These are phyloP conservation scores for Thripadectes ignobilis DNA, from an alignment of 2,797 vertebrate genomes.

Conservation along the genomic window DNA sequence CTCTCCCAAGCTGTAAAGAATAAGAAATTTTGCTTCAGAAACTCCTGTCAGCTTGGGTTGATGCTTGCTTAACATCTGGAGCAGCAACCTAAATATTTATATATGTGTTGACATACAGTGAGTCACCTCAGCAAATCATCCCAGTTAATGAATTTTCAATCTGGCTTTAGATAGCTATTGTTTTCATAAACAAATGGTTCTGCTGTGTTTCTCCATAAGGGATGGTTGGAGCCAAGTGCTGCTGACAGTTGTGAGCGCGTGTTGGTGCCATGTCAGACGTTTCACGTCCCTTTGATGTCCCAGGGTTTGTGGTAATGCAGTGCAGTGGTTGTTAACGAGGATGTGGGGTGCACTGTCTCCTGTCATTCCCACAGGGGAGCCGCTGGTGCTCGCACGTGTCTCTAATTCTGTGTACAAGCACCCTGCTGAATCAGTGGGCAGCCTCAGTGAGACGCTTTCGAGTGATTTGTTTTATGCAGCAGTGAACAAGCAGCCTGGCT, in stretches of 20 bases:
- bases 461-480: constrained; percentile 53
- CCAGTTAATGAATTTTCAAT: neutral
- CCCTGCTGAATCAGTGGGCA: constrained; percentile 59
- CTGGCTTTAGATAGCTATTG: neutral
- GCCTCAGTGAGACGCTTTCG: constrained; percentile 28
- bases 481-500: constrained; percentile 13
- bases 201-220: neutral
- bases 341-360: neutral
- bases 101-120: neutral
- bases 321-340: neutral
- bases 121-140: neutral
- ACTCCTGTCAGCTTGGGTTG: neutral
- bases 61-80: neutral
- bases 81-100: neutral
- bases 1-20: neutral
- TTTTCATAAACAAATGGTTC: constrained; percentile 19
- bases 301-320: neutral
- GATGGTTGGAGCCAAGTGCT: neutral
- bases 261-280: neutral
- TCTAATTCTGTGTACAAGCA: neutral
- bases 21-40: neutral
- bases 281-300: neutral
- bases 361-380: neutral
- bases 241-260: constrained; percentile 2
- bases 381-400: neutral